Percentiles rank a stretch among this genome's conserved stretches.
These are phyloP conservation scores for Speoplatyrhinus poulsoni DNA, from an alignment of 2,113 vertebrate genomes.

Conservation along the genomic window DNA sequence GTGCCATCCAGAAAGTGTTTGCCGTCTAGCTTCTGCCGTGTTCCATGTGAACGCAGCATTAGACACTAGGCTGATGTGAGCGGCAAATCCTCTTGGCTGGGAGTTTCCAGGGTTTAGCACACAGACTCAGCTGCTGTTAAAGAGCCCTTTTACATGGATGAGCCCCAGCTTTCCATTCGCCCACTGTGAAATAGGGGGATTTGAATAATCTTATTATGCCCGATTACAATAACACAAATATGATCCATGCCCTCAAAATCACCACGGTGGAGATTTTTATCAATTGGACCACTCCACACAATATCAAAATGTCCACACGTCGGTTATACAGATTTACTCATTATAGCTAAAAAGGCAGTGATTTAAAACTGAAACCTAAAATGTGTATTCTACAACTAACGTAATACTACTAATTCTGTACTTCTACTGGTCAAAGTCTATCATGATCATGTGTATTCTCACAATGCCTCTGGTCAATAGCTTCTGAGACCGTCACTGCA, in stretches of 20 bases:
- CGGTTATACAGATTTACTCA: constrained; percentile 12
- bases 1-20: no score
- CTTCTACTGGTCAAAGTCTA: no score
- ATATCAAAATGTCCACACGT: not conserved
- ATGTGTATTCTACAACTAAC: no score
- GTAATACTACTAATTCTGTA: no score
- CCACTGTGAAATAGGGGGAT: constrained; percentile 74
- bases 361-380: not conserved
- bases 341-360: constrained; percentile 2
- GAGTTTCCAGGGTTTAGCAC: constrained; percentile 70
- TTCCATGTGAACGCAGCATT: not conserved
- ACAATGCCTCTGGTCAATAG: no score
- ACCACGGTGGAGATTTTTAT: constrained; percentile 29
- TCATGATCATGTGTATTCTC: no score
- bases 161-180: constrained; percentile 61
- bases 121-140: constrained; percentile 68
- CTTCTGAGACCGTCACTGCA: no score
- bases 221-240: constrained; percentile 70
- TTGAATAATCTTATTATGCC: constrained; percentile 79
- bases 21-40: no score
- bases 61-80: constrained; percentile 54
- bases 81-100: constrained; percentile 72
- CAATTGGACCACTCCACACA: constrained; percentile 39
- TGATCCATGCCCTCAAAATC: constrained; percentile 62
- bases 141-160: constrained; percentile 66